Percentiles rank a stretch among this genome's conserved stretches.
Evolutionary conservation across 2,113 vertebrate species (phyloP).

Genomic region (Aviceda subcristata): DNA sequence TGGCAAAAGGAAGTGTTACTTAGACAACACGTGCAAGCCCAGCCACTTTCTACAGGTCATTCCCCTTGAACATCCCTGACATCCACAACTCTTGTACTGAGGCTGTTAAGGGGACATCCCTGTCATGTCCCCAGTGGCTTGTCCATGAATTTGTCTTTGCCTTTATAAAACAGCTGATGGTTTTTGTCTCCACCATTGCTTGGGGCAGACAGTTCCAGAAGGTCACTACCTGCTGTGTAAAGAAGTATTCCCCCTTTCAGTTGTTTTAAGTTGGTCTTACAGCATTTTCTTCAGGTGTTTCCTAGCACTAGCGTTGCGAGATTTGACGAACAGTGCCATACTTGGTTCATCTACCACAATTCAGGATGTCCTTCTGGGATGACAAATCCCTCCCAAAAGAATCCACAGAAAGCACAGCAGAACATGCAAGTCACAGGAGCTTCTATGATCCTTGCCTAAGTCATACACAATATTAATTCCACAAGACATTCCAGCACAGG

Average conservation of each 20-base stretch:
- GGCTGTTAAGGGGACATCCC: neutral
- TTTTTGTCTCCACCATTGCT: neutral
- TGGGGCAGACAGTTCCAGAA: neutral
- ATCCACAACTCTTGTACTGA: rapidly evolving
- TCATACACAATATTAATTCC: neutral
- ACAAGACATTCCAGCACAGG: neutral
- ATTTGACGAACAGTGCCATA: neutral
- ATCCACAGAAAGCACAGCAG: neutral
- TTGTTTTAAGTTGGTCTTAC: neutral
- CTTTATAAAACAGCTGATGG: neutral
- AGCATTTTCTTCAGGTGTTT: neutral
- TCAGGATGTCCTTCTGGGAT: neutral
- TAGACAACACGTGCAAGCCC: rapidly evolving
- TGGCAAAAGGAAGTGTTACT: neutral
- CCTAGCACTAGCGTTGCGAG: neutral
- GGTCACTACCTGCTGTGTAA: neutral
- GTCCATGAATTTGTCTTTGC: neutral
- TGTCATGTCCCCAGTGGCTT: neutral
- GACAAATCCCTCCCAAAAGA: neutral
- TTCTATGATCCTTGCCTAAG: neutral
- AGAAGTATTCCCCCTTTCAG: neutral
- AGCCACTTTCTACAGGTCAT: neutral
- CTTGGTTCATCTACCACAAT: neutral
- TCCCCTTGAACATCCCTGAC: neutral
- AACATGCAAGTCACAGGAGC: neutral